Conservation (phyloP, 2,797 vertebrate genomes). For the Aldrovandia affinis region DNA sequence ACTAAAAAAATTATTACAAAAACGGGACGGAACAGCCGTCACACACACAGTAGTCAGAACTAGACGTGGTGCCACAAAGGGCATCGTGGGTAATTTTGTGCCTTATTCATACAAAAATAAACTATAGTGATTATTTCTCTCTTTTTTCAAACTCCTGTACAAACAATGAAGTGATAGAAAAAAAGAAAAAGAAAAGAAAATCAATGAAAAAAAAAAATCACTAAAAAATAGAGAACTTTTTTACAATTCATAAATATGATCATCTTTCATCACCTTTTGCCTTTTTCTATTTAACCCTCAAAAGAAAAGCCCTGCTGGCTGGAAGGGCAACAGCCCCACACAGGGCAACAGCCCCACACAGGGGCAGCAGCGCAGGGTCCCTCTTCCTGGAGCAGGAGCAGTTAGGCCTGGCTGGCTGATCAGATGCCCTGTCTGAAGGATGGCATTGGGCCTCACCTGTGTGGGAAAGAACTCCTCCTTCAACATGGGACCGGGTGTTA, state of each 20-base stretch:
- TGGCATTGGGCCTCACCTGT: background rate
- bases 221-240: conserved; percentile 38
- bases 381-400: background rate
- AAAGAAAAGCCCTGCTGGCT: background rate
- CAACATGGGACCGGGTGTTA: background rate
- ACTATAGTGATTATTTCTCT: conserved; percentile 61
- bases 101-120: conserved; percentile 73
- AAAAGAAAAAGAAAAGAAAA: conserved; percentile 47
- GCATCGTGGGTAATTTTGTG: conserved; percentile 51
- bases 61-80: background rate
- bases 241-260: conserved; percentile 40
- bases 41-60: conserved; percentile 68
- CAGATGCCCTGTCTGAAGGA: background rate
- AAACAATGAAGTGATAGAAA: conserved; percentile 64
- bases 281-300: conserved; percentile 16
- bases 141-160: conserved; percentile 37
- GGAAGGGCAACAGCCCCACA: background rate
- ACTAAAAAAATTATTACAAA: conserved; percentile 40
- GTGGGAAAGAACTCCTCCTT: background rate
- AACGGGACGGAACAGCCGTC: conserved; percentile 45
- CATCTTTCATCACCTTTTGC: conserved; percentile 9
- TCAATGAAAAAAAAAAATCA: conserved; percentile 46
- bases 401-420: background rate
- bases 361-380: conserved; percentile 1
- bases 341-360: background rate